Evolutionary conservation across 2,888 invertebrate genomes (phyloP).

Genomic region (Agrypnus murinus): DNA sequence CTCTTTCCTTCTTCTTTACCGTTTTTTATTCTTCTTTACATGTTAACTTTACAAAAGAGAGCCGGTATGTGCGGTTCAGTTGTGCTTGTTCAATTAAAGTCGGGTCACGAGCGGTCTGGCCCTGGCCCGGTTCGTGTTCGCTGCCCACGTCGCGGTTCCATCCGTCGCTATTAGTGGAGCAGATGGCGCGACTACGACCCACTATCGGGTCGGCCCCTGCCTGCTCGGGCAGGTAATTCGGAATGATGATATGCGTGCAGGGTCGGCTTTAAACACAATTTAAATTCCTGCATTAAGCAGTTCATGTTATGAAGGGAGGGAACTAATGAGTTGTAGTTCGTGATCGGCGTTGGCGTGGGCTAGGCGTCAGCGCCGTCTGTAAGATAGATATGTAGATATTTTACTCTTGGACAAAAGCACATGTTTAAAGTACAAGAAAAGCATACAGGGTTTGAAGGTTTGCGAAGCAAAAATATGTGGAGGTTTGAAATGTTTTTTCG

Average conservation of each 20-base stretch:
- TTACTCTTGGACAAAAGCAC: too few species aligned
- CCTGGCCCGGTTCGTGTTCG: slow-evolving; percentile 44
- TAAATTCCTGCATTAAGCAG: slow-evolving; percentile 9
- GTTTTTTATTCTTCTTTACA: too few species aligned
- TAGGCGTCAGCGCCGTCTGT: too few species aligned
- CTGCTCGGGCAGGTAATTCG: slow-evolving; percentile 44
- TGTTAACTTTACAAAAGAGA: slow-evolving; percentile 21
- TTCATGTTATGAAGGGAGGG: not conserved
- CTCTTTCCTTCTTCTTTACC: too few species aligned
- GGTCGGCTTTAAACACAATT: slow-evolving; percentile 18
- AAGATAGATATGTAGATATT: too few species aligned
- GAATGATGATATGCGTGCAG: slow-evolving; percentile 28
- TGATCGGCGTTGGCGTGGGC: too few species aligned
- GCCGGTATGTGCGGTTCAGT: slow-evolving; percentile 35
- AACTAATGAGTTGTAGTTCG: not conserved
- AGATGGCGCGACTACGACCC: slow-evolving; percentile 53
- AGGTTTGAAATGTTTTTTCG: too few species aligned
- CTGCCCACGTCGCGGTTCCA: slow-evolving; percentile 45
- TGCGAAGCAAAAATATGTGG: too few species aligned
- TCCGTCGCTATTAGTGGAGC: slow-evolving; percentile 50
- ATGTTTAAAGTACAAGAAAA: too few species aligned
- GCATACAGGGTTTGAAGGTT: too few species aligned
- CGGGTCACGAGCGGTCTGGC: slow-evolving; percentile 46
- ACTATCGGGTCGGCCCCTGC: slow-evolving; percentile 45
- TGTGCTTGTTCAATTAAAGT: slow-evolving; percentile 49